phyloP scores from a whole-genome alignment of 2,888 invertebrate species.

The Cryptophagus acutangulus region DNA sequence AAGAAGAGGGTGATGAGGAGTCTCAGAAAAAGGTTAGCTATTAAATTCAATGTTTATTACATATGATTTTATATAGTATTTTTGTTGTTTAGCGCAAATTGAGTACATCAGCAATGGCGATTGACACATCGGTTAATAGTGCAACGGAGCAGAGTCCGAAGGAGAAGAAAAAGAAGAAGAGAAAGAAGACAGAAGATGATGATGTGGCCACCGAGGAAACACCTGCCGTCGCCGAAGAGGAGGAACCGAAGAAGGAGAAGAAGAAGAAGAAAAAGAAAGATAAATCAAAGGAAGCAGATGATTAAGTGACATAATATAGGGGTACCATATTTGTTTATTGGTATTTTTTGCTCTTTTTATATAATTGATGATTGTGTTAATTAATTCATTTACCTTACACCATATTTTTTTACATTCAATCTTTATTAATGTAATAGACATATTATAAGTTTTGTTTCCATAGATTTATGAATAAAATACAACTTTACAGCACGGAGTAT shows the following conservation, averaged over 20 bases:
- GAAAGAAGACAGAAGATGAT: constrained; percentile 44
- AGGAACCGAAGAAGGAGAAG: constrained; percentile 29
- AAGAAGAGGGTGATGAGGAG: constrained; percentile 11
- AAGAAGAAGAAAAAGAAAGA: constrained; percentile 25
- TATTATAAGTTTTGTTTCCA: no score
- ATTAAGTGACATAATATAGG: constrained; percentile 3
- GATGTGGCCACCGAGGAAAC: constrained; percentile 35
- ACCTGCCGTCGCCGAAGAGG: background rate
- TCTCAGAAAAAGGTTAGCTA: constrained; percentile 32
- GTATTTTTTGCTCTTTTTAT: no score
- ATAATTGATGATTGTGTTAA: no score
- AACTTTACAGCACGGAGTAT: no score
- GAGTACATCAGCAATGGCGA: constrained; percentile 24
- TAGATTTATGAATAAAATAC: background rate
- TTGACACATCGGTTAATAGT: constrained; percentile 27
- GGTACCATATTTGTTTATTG: no score
- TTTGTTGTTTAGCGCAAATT: constrained; percentile 25
- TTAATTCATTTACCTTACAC: no score
- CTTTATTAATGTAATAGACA: no score
- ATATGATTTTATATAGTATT: constrained; percentile 8
- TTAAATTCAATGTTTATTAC: constrained; percentile 22
- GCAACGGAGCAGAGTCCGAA: constrained; percentile 52
- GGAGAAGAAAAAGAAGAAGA: constrained; percentile 63
- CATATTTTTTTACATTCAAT: no score
- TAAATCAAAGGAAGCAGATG: constrained; percentile 23